Conservation (phyloP, 2,113 vertebrate species). For the Chinchilla lanigera region DNA sequence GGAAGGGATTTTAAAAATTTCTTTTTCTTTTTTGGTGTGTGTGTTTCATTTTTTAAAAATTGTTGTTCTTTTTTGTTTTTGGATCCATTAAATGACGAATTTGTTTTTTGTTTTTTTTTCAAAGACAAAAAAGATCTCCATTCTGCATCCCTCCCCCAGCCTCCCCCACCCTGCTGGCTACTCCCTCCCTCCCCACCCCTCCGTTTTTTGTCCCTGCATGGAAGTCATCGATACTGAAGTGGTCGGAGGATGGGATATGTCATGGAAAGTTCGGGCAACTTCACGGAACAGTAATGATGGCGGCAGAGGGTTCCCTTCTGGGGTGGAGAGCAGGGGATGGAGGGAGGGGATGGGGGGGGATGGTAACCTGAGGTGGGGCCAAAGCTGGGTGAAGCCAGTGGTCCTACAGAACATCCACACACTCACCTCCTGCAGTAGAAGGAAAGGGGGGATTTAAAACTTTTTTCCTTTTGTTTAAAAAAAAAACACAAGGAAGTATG, state of each 20-base stretch:
- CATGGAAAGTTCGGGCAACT: constrained; percentile 75
- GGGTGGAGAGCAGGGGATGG: constrained; percentile 80
- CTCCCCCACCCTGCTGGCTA: constrained; percentile 68
- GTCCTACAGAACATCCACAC: constrained; percentile 72
- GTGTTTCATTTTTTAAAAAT: constrained; percentile 34
- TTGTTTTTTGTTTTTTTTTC: constrained; percentile 71
- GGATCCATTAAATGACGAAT: constrained; percentile 86
- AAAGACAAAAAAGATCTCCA: constrained; percentile 71
- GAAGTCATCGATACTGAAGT: constrained; percentile 66
- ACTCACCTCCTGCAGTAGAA: constrained; percentile 88
- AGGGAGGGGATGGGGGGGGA: constrained; percentile 74
- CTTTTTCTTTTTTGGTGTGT: constrained; percentile 44
- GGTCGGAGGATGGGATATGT: constrained; percentile 82
- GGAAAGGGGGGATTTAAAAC: constrained; percentile 80
- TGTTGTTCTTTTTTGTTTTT: constrained; percentile 61
- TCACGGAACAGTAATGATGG: constrained; percentile 77
- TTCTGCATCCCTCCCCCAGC: constrained; percentile 10
- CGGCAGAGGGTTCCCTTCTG: constrained; percentile 56
- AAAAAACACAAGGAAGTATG: constrained; percentile 86
- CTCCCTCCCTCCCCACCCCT: constrained; percentile 48
- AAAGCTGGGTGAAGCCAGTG: constrained; percentile 70
- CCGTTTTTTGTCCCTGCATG: constrained; percentile 66
- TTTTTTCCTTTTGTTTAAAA: constrained; percentile 80
- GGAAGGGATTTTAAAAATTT: neutral
- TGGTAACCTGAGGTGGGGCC: constrained; percentile 64